Conservation (phyloP, 1,140 invertebrate genomes). For the Calliopsis andreniformis region DNA sequence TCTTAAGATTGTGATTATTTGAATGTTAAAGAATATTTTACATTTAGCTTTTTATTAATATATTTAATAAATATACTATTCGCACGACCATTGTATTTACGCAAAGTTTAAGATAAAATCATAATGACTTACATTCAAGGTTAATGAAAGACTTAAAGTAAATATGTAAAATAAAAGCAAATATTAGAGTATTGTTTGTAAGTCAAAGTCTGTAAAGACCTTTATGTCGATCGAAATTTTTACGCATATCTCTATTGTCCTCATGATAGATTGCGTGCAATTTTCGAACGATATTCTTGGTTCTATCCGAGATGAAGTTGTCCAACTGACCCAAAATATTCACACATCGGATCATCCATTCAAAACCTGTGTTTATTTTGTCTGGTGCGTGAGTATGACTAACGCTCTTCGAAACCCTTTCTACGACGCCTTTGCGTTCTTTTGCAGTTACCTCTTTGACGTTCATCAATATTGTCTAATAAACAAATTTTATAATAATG, state of each 20-base stretch:
- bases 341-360: constrained; percentile 71
- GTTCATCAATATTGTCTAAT: constrained; percentile 23
- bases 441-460: constrained; percentile 52
- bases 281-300: constrained; percentile 68
- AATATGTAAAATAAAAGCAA: no score
- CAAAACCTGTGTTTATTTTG: constrained; percentile 68
- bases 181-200: no score
- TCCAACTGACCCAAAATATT: constrained; percentile 73
- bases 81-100: no score
- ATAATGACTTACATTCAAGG: no score
- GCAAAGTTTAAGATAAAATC: no score
- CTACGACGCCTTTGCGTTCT: constrained; percentile 54
- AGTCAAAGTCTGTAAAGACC: no score
- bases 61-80: no score
- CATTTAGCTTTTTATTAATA: no score
- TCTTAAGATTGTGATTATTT: no score
- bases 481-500: constrained; percentile 6
- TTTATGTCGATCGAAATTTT: not conserved
- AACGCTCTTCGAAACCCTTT: constrained; percentile 50
- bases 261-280: constrained; percentile 68
- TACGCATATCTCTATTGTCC: constrained; percentile 42
- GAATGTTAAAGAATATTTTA: no score
- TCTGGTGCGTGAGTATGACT: constrained; percentile 43
- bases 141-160: no score
- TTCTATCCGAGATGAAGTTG: constrained; percentile 69